Conservation (phyloP, 2,113 vertebrate species). For the Falcunculus frontatus region DNA sequence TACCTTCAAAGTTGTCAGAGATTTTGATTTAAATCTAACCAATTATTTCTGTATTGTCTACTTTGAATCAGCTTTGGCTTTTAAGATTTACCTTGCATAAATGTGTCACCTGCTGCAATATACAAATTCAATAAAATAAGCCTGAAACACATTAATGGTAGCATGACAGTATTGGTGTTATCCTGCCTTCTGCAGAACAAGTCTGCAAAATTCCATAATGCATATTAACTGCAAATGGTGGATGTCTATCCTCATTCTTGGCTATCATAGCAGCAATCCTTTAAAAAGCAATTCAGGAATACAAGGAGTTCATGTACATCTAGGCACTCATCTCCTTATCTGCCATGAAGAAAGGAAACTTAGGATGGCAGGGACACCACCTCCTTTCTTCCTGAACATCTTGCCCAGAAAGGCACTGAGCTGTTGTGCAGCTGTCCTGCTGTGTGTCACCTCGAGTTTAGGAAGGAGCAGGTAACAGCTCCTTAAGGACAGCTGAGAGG, state of each 20-base stretch:
- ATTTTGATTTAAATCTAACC: neutral
- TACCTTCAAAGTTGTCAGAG: neutral
- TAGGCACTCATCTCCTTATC: neutral
- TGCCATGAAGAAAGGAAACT: neutral
- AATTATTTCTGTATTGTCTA: neutral
- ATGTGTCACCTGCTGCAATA: neutral
- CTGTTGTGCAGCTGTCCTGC: neutral
- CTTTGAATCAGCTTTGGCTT: neutral
- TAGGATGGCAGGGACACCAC: accelerated
- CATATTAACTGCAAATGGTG: neutral
- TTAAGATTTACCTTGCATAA: neutral
- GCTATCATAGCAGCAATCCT: neutral
- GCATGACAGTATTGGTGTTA: neutral
- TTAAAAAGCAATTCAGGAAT: neutral
- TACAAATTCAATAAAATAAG: neutral
- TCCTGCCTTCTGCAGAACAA: neutral
- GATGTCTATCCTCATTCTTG: neutral
- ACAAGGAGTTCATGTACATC: neutral
- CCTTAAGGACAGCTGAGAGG: neutral
- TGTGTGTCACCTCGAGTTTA: accelerated
- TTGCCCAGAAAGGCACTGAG: neutral
- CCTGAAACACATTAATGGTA: neutral
- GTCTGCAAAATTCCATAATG: neutral
- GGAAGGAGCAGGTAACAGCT: neutral
- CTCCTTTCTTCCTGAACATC: neutral